Conservation (phyloP, 2,113 vertebrate species). For the Coracopsis vasa region DNA sequence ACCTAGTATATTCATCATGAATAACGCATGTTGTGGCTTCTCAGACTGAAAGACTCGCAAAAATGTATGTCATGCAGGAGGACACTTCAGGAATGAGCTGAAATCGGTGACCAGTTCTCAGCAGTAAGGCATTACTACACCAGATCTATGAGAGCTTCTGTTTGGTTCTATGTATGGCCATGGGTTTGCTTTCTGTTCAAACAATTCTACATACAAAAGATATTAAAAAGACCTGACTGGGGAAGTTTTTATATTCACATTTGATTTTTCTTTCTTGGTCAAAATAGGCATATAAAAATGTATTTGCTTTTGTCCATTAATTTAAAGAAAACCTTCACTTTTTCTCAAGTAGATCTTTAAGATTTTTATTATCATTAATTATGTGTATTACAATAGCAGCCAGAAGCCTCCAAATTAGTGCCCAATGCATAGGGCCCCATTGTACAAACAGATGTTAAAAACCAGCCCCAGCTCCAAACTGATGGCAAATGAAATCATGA, state of each 20-base stretch:
- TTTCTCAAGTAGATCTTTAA: neutral
- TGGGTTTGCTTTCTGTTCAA: neutral
- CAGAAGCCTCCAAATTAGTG: slow-evolving; percentile 21
- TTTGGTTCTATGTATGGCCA: neutral
- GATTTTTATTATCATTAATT: slow-evolving; percentile 35
- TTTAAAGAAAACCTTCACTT: neutral
- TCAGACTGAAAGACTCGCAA: neutral
- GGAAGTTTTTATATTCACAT: neutral
- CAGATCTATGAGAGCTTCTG: neutral
- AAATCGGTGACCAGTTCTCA: neutral
- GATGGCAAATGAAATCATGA: neutral
- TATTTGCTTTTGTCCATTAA: neutral
- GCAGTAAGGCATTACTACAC: neutral
- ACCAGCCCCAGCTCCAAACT: neutral
- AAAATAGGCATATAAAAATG: neutral
- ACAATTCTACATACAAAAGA: neutral
- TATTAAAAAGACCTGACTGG: neutral
- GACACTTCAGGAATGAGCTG: neutral
- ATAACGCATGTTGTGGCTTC: neutral
- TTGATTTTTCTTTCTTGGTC: neutral
- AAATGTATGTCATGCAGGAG: neutral
- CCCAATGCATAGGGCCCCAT: neutral
- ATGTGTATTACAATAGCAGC: slow-evolving; percentile 30
- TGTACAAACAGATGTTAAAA: slow-evolving; percentile 3
- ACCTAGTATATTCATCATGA: neutral